A percentile compares a stretch with the other conserved stretches of the same genome.
Conservation (phyloP, 2,113 vertebrate species). For the Mungos mungo region DNA sequence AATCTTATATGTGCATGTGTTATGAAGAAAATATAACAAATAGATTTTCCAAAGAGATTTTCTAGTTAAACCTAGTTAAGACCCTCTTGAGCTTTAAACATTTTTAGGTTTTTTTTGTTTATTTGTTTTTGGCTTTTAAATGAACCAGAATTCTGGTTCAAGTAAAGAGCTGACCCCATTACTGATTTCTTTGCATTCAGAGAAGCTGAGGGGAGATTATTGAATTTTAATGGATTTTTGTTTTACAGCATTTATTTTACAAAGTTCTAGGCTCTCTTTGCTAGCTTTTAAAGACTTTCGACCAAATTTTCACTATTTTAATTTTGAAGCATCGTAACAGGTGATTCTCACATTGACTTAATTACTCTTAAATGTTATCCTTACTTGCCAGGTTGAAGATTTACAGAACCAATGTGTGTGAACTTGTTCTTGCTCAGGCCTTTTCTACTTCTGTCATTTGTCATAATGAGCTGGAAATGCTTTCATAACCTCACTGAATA, state of each 20-base stretch:
- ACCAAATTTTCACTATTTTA: background rate
- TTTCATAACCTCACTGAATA: constrained; percentile 13
- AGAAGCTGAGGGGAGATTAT: background rate
- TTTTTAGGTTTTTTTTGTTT: background rate
- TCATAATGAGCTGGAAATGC: constrained; percentile 8
- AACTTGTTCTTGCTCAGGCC: background rate
- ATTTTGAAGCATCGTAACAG: background rate
- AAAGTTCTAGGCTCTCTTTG: background rate
- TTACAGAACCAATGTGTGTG: background rate
- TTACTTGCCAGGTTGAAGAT: constrained; percentile 8
- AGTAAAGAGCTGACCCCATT: background rate
- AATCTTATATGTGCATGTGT: background rate
- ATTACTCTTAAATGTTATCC: background rate
- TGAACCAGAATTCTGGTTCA: constrained; percentile 45
- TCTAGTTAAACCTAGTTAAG: background rate
- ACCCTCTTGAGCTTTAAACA: background rate
- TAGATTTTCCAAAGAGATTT: background rate
- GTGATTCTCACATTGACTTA: background rate
- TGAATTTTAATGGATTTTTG: constrained; percentile 51
- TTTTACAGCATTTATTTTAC: constrained; percentile 9
- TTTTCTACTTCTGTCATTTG: constrained; percentile 45
- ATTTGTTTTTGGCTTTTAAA: background rate
- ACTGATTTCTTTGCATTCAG: background rate
- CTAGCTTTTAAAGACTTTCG: background rate
- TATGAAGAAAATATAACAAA: background rate